A percentile compares a stretch with the other conserved stretches of the same genome.
These are phyloP conservation scores for Leptinotarsa defecta DNA, from an alignment of 1,140 invertebrate genomes.

Conservation along the genomic window DNA sequence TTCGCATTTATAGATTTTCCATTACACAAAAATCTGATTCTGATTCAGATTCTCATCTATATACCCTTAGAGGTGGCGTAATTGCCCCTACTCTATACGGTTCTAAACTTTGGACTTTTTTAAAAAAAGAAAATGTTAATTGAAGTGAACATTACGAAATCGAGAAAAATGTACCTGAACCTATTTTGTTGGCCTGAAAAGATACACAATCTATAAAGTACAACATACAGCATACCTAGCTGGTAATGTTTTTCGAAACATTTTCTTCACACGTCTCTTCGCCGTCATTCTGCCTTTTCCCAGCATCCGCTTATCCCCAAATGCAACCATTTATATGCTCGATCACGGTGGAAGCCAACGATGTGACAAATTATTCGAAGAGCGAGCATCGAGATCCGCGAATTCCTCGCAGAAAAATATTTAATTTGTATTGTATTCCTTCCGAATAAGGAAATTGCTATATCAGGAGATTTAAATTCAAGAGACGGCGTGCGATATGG, in stretches of 20 bases:
- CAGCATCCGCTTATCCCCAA: not conserved
- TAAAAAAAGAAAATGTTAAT: too few relatives aligned
- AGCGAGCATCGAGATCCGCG: conserved; percentile 18
- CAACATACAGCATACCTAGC: not conserved
- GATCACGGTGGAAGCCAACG: conserved; percentile 9
- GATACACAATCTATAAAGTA: not conserved
- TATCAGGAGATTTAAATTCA: conserved; percentile 28
- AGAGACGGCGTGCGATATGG: conserved; percentile 29
- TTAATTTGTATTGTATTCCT: conserved; percentile 24
- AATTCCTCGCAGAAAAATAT: conserved; percentile 30
- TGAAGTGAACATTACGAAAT: too few relatives aligned
- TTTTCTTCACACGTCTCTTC: not conserved
- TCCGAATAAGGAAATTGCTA: conserved; percentile 27
- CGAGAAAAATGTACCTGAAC: too few relatives aligned
- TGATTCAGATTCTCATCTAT: too few relatives aligned
- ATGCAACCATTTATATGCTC: conserved; percentile 20
- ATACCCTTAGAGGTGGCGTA: too few relatives aligned
- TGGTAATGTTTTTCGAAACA: not conserved
- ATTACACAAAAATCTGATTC: too few relatives aligned
- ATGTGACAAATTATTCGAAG: conserved; percentile 31
- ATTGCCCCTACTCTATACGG: too few relatives aligned
- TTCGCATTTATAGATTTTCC: too few relatives aligned
- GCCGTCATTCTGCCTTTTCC: not conserved
- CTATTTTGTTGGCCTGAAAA: not conserved
- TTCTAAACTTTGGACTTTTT: too few relatives aligned